Evolutionary conservation across 1,140 invertebrate species (phyloP).

Genomic region (Drosophila teissieri): DNA sequence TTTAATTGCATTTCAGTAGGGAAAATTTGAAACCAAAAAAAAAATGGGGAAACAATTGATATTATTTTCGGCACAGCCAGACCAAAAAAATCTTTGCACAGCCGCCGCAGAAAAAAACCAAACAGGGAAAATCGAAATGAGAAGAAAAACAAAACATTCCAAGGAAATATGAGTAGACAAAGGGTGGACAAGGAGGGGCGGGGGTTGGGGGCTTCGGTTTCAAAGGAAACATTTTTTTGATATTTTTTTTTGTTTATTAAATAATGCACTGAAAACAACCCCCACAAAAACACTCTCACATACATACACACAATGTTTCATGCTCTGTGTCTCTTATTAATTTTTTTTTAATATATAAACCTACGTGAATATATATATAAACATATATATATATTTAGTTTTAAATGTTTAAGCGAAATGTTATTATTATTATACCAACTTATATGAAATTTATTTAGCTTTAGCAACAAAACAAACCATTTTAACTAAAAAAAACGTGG

Average conservation of each 20-base stretch:
- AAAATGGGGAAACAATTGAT: slow-evolving; percentile 7
- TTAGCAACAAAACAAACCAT: slow-evolving; percentile 64
- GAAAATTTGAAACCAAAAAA: slow-evolving; percentile 1
- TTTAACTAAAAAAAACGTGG: slow-evolving; percentile 70
- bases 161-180: slow-evolving; percentile 40
- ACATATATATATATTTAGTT: slow-evolving; percentile 45
- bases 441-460: slow-evolving; percentile 82
- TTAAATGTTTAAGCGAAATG: slow-evolving; percentile 72
- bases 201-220: slow-evolving; percentile 25
- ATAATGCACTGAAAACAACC: slow-evolving; percentile 56
- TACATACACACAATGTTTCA: slow-evolving; percentile 53
- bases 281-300: slow-evolving; percentile 21
- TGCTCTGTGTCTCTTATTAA: slow-evolving; percentile 69
- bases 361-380: slow-evolving; percentile 37
- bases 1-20: slow-evolving; percentile 53
- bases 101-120: slow-evolving; percentile 26
- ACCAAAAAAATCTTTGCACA: slow-evolving; percentile 37
- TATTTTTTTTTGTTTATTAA: slow-evolving; percentile 49
- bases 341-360: slow-evolving; percentile 43
- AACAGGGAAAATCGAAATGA: slow-evolving; percentile 30
- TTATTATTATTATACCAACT: slow-evolving; percentile 80
- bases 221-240: slow-evolving; percentile 9
- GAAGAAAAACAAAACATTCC: slow-evolving; percentile 61
- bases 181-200: slow-evolving; percentile 1
- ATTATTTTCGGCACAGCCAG: slow-evolving; percentile 36